Percentiles rank a stretch among this genome's conserved stretches.
phyloP scores from a whole-genome alignment of 2,888 invertebrate genomes.

The Trimorus sp. region DNA sequence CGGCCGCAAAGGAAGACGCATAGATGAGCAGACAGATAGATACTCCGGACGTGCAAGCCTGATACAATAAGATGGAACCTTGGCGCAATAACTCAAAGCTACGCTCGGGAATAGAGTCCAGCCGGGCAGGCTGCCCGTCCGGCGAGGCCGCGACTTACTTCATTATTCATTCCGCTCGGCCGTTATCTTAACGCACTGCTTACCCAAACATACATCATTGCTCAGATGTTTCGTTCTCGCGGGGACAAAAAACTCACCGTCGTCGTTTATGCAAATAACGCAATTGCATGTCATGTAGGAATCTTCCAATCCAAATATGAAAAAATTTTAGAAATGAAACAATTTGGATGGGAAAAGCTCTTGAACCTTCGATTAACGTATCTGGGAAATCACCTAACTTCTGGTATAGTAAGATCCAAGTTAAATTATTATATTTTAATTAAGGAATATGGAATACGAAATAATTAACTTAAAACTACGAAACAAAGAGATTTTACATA shows the following conservation, averaged over 20 bases:
- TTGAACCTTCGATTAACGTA: no score
- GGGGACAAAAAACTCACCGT: not conserved
- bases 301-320: no score
- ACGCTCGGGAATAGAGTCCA: slow-evolving; percentile 76
- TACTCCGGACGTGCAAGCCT: slow-evolving; percentile 75
- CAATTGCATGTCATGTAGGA: no score
- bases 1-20: slow-evolving; percentile 67
- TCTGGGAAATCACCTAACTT: no score
- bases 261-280: no score
- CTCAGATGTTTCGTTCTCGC: slow-evolving; percentile 41
- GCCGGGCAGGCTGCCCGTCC: slow-evolving; percentile 76
- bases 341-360: no score
- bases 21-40: slow-evolving; percentile 80
- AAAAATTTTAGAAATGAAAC: no score
- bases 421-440: no score
- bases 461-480: no score
- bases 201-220: slow-evolving; percentile 73
- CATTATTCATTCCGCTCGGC: slow-evolving; percentile 81
- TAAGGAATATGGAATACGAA: no score
- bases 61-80: slow-evolving; percentile 82
- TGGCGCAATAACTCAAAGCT: slow-evolving; percentile 81
- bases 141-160: slow-evolving; percentile 80
- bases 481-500: no score
- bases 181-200: slow-evolving; percentile 75
- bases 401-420: no score